Base-by-base conservation (phyloP, 2,113 vertebrate species). In the Rhinoderma darwinii region DNA sequence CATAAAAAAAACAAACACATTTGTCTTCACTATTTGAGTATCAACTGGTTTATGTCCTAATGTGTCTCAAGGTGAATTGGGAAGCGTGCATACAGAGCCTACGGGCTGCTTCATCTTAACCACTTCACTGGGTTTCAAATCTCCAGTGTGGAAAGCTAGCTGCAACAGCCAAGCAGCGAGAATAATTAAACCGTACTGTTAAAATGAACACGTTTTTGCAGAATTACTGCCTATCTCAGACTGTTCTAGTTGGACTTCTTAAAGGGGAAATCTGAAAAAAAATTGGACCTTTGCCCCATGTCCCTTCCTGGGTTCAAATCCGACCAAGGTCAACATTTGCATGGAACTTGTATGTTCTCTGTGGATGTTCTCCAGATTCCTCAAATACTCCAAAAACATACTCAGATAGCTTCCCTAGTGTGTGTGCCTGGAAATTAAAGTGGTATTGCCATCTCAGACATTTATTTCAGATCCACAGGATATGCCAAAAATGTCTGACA, bases 111-210 rank as follows among this genome's bases (percentile, higher is more conserved):
- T 43, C 37, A 20, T 41, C 39, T 43, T 74, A 74, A 25, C 39
- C 39, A 74, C 72, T 74, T 74, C 72, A 74, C 72, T 43, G 72
- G 72, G 7, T n/a, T 74, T 74, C 72, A n/a, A 11, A n/a, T 74
- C 72, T 74, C 37, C 72, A 43, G 72, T 43, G 72, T 25, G 12
- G 39, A 74, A 43, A n/a, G 37, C 39, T 6, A 37, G 8, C 63
- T 27, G 12, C 56, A 15, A 68, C 63, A 37, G 35, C 32, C 35
- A 37, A 37, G 15, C 66, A 3, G 66, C 30, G 39, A 70, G 66
- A 37, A 70, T 70, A 70, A 70, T 39, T 37, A 70, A 37, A 17
- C 8, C 20, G 66, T 35, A 18, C 12, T 70, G 18, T 20, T 0
- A 17, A 70, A 70, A 70, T 3, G 6, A 37, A 37, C 2, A 32